Evolutionary conservation across 2,797 vertebrate species (phyloP).

Genomic region (Fringilla coelebs): DNA sequence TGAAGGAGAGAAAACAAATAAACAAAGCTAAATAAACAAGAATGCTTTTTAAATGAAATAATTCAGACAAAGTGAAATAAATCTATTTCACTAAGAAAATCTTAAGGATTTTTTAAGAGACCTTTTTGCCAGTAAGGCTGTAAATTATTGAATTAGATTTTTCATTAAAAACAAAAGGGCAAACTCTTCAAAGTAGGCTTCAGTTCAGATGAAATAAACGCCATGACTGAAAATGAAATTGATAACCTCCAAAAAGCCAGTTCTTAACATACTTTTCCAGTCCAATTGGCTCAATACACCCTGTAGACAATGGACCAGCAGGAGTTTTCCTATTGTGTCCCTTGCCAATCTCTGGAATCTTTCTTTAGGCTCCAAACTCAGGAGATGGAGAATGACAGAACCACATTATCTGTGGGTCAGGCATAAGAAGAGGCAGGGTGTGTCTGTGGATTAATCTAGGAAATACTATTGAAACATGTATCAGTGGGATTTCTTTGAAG

Average conservation of each 20-base stretch:
- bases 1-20: background rate
- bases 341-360: background rate
- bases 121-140: background rate
- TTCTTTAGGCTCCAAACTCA: background rate
- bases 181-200: background rate
- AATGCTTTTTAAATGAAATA: background rate
- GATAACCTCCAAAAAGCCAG: background rate
- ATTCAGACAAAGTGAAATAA: background rate
- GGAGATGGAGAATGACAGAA: background rate
- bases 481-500: background rate
- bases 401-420: background rate
- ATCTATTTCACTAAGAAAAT: background rate
- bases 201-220: background rate
- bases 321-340: background rate
- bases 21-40: background rate
- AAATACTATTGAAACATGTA: background rate
- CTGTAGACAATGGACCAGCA: background rate
- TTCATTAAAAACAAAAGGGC: conserved; percentile 13
- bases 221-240: background rate
- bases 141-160: background rate
- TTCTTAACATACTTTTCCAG: background rate
- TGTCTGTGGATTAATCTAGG: background rate
- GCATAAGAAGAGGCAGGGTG: rapidly evolving
- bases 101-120: background rate
- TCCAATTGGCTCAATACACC: background rate